Conservation (phyloP, 2,888 invertebrate genomes). For the Nyleta sp. region DNA sequence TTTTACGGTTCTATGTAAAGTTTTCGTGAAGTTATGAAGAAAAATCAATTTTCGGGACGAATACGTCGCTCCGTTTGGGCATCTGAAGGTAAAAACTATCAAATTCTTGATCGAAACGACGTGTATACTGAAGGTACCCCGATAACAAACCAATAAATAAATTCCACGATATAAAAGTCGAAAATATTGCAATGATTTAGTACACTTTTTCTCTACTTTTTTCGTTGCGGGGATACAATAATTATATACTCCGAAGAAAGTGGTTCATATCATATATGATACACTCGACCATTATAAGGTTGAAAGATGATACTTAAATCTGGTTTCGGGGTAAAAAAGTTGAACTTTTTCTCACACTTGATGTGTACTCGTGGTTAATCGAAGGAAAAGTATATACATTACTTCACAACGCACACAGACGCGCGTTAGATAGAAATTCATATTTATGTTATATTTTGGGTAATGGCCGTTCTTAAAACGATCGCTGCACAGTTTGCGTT, state of each 20-base stretch:
- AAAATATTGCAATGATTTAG: slow-evolving; percentile 6
- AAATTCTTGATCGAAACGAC: too few species aligned
- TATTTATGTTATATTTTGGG: slow-evolving; percentile 31
- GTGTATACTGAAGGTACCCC: too few species aligned
- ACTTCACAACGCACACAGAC: background rate
- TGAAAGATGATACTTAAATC: slow-evolving; percentile 50
- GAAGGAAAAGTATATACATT: slow-evolving; percentile 25
- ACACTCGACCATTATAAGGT: slow-evolving; percentile 35
- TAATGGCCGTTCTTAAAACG: slow-evolving; percentile 7
- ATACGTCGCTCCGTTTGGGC: too few species aligned
- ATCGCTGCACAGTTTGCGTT: slow-evolving; percentile 3
- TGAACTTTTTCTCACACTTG: slow-evolving; percentile 30
- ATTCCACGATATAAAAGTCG: slow-evolving; percentile 1
- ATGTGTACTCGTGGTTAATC: slow-evolving; percentile 18
- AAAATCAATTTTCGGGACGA: too few species aligned
- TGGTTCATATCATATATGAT: slow-evolving; percentile 39
- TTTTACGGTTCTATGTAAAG: too few species aligned
- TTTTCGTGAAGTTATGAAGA: too few species aligned
- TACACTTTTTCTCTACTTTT: slow-evolving; percentile 5
- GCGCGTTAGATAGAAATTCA: slow-evolving; percentile 12
- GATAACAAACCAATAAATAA: background rate
- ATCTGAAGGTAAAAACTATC: too few species aligned
- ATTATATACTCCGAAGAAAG: slow-evolving; percentile 42
- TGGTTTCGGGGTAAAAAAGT: slow-evolving; percentile 32
- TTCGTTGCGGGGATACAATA: slow-evolving; percentile 11